Conservation (phyloP, 1,140 invertebrate species). For the Drosophila lini region DNA sequence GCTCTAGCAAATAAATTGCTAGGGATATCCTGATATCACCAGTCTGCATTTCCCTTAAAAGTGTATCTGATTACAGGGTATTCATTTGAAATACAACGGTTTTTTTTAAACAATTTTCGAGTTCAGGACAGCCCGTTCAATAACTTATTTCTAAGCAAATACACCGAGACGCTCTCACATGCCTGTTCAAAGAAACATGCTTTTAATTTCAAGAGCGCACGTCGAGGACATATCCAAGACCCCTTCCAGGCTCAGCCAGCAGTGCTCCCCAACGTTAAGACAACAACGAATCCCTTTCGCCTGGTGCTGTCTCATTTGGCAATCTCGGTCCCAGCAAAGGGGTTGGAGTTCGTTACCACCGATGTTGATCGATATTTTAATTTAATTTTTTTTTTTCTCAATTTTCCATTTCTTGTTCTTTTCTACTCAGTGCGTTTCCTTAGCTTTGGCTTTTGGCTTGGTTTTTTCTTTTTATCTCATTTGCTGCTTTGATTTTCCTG, state of each 20-base stretch:
- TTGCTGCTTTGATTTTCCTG: slow-evolving; percentile 75
- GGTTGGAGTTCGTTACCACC: slow-evolving; percentile 78
- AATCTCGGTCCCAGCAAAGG: slow-evolving; percentile 47
- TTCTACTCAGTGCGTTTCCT: slow-evolving; percentile 60
- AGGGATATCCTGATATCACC: background rate
- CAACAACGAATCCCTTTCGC: slow-evolving; percentile 51
- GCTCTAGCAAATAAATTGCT: slow-evolving; percentile 4
- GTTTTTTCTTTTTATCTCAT: slow-evolving; percentile 51
- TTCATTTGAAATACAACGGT: background rate
- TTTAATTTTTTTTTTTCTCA: slow-evolving; percentile 75
- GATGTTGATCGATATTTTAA: slow-evolving; percentile 80
- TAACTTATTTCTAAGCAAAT: slow-evolving; percentile 4
- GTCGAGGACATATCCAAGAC: slow-evolving; percentile 48
- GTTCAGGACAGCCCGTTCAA: background rate
- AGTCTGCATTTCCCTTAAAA: slow-evolving; percentile 1
- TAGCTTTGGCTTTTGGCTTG: slow-evolving; percentile 61
- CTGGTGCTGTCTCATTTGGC: slow-evolving; percentile 53
- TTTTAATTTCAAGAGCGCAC: slow-evolving; percentile 73
- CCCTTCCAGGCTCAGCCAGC: background rate
- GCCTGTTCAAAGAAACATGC: slow-evolving; percentile 22
- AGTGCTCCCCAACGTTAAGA: slow-evolving; percentile 3
- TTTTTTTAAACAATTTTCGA: background rate
- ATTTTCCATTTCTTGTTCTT: slow-evolving; percentile 50
- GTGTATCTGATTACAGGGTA: slow-evolving; percentile 3
- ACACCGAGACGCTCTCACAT: slow-evolving; percentile 7